Conservation (phyloP, 2,113 vertebrate genomes). For the Rhinopomastus cyanomelas region DNA sequence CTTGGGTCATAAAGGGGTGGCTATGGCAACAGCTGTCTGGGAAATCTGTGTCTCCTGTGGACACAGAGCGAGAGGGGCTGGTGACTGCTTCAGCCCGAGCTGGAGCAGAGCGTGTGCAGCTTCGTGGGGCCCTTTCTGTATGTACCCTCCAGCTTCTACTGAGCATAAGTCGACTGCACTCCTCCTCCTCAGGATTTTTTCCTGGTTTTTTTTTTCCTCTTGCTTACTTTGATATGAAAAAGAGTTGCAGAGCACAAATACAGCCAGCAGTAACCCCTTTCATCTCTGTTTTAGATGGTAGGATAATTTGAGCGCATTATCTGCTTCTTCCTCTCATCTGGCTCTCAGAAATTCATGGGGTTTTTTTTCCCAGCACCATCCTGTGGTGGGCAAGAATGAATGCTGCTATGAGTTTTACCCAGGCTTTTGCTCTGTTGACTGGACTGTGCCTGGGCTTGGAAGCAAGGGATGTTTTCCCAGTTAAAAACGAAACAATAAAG, state of each 20-base stretch:
- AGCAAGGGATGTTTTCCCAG: neutral
- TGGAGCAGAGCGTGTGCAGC: neutral
- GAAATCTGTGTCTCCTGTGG: neutral
- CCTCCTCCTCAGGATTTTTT: neutral
- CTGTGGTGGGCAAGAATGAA: neutral
- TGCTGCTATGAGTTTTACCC: neutral
- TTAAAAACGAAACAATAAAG: neutral
- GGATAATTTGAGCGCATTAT: neutral
- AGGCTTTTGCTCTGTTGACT: neutral
- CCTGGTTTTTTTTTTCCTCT: neutral
- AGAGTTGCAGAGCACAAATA: neutral
- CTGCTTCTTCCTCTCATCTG: neutral
- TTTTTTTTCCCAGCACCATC: neutral
- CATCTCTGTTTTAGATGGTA: neutral
- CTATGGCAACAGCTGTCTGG: constrained; percentile 21
- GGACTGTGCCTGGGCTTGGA: neutral
- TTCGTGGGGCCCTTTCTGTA: neutral
- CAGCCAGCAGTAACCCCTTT: neutral
- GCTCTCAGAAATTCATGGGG: neutral
- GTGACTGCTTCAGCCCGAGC: neutral
- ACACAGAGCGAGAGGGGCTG: neutral
- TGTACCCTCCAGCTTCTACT: accelerated
- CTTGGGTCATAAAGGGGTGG: neutral
- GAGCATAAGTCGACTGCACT: accelerated
- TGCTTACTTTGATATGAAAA: neutral